Evolutionary conservation across 2,888 invertebrate genomes (phyloP).

Genomic region (Chesias legatella): DNA sequence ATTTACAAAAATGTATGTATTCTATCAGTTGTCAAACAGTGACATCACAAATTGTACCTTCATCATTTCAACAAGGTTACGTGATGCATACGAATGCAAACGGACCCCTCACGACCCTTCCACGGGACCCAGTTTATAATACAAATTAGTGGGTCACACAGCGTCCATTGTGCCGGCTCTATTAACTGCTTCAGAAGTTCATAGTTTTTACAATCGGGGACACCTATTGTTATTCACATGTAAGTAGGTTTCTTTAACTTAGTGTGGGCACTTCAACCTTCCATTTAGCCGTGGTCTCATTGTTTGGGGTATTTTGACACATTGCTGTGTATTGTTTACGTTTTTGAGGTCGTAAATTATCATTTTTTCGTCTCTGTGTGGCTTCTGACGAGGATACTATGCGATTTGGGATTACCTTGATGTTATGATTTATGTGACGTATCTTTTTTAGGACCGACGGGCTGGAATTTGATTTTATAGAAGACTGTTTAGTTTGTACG

Average conservation of each 20-base stretch:
- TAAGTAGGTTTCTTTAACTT: constrained; percentile 50
- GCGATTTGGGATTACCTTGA: constrained; percentile 56
- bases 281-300: constrained; percentile 53
- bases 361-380: constrained; percentile 50
- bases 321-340: constrained; percentile 68
- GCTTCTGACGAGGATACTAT: constrained; percentile 63
- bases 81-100: constrained; percentile 39
- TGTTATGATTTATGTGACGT: constrained; percentile 62
- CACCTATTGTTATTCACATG: constrained; percentile 51
- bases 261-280: constrained; percentile 47
- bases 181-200: constrained; percentile 79
- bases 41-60: constrained; percentile 24
- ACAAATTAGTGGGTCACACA: constrained; percentile 61
- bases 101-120: constrained; percentile 58
- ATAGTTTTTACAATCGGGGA: constrained; percentile 64
- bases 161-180: constrained; percentile 57
- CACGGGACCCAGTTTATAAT: constrained; percentile 52
- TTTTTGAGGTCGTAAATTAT: constrained; percentile 67
- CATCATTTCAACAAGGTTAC: constrained; percentile 37
- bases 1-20: too few species aligned
- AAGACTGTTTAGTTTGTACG: too few species aligned
- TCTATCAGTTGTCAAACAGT: constrained; percentile 15
- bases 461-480: constrained; percentile 23
- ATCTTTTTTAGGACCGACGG: constrained; percentile 31
- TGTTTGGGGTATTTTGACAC: constrained; percentile 75